Percentiles rank a stretch among this genome's conserved stretches.
phyloP scores from a whole-genome alignment of 2,797 vertebrate species.

The Sebastes ruberrimus region DNA sequence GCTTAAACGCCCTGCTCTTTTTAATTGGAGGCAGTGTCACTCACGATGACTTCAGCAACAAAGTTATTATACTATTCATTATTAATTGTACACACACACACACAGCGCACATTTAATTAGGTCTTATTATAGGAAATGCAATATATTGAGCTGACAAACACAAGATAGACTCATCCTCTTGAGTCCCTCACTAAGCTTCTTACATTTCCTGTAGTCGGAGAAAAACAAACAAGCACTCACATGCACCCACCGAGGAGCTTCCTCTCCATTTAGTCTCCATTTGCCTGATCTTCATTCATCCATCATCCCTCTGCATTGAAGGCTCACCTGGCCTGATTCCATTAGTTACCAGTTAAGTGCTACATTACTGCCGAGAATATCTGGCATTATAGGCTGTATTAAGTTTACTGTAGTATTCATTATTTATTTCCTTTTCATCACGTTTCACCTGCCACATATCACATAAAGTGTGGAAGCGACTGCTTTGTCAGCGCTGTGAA shows the following conservation, averaged over 20 bases:
- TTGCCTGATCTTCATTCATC: slow-evolving; percentile 26
- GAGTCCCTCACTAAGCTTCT: slow-evolving; percentile 50
- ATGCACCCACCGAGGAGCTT: slow-evolving; percentile 3
- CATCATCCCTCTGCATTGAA: slow-evolving; percentile 40
- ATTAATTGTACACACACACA: slow-evolving; percentile 30
- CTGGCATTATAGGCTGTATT: slow-evolving; percentile 32
- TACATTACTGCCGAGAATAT: slow-evolving; percentile 35
- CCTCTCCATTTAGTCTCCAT: slow-evolving; percentile 20
- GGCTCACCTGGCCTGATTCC: slow-evolving; percentile 60
- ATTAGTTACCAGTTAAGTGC: slow-evolving; percentile 57
- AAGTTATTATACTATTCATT: slow-evolving; percentile 29
- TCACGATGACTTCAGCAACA: slow-evolving; percentile 11
- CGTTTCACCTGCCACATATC: slow-evolving; percentile 19
- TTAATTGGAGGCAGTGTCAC: slow-evolving; percentile 32
- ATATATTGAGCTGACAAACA: slow-evolving; percentile 43
- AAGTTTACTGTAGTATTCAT: slow-evolving; percentile 36
- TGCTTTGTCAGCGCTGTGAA: not conserved
- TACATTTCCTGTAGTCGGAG: slow-evolving; percentile 46
- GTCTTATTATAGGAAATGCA: slow-evolving; percentile 50
- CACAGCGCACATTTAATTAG: slow-evolving; percentile 43
- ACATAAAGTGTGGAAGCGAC: slow-evolving; percentile 33
- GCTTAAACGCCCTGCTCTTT: not conserved
- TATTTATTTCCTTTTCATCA: slow-evolving; percentile 42
- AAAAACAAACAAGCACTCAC: slow-evolving; percentile 32
- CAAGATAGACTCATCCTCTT: slow-evolving; percentile 29